These are phyloP conservation scores for Benitochromis conjunctus DNA, from an alignment of 2,113 vertebrate species.

Conservation along the genomic window DNA sequence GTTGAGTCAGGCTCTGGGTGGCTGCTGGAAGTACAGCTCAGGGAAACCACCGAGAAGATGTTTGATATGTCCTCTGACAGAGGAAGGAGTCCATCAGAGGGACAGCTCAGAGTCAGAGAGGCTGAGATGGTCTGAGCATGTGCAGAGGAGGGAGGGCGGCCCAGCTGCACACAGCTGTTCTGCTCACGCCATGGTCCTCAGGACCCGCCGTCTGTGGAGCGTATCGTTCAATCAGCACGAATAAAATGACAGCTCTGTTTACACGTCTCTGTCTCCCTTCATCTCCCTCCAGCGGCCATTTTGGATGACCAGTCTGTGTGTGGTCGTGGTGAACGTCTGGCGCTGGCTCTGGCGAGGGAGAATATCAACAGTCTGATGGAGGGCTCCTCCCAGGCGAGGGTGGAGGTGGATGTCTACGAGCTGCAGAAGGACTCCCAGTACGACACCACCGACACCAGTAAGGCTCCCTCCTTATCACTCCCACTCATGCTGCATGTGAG, in stretches of 20 bases:
- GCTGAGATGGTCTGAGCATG: neutral
- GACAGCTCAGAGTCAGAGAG: neutral
- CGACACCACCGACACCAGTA: slow-evolving; percentile 89
- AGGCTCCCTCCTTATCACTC: slow-evolving; percentile 21
- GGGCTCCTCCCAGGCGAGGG: slow-evolving; percentile 76
- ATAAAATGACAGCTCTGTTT: neutral
- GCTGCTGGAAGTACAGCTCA: neutral
- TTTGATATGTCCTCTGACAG: neutral
- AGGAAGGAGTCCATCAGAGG: neutral
- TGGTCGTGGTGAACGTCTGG: slow-evolving; percentile 84
- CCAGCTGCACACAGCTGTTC: neutral
- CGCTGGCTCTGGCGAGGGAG: slow-evolving; percentile 84
- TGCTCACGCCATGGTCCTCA: fast-evolving
- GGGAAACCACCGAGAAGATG: neutral
- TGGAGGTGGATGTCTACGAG: slow-evolving; percentile 89
- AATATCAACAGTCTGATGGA: slow-evolving; percentile 85
- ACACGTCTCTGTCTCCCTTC: neutral
- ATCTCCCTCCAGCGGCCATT: slow-evolving; percentile 60
- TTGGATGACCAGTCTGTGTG: slow-evolving; percentile 85
- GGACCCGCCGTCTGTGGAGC: neutral
- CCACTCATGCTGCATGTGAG: neutral
- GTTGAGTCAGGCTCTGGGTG: neutral
- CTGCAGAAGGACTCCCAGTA: slow-evolving; percentile 88
- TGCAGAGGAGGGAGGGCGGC: neutral
- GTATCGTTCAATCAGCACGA: neutral